phyloP scores from a whole-genome alignment of 2,888 invertebrate species.

The Tanytarsus gracilentus region DNA sequence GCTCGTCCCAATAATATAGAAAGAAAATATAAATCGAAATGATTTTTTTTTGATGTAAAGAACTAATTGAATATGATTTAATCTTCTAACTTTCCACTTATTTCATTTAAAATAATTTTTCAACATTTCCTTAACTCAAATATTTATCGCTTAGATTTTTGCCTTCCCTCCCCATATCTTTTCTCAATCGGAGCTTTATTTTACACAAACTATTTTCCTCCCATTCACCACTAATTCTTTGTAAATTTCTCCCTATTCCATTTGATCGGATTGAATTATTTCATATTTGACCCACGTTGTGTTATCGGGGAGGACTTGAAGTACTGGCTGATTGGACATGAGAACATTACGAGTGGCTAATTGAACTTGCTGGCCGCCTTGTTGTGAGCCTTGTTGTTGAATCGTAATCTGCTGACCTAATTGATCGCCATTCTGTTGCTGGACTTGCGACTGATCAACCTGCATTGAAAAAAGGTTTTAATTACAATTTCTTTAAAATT shows the following conservation, averaged over 20 bases:
- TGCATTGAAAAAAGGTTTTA: neutral
- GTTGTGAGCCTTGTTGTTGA: constrained; percentile 33
- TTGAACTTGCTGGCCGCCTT: constrained; percentile 31
- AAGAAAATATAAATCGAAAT: no score
- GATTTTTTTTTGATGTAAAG: no score
- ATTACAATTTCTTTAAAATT: neutral
- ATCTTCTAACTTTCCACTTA: no score
- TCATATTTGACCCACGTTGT: constrained; percentile 49
- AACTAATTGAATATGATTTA: no score
- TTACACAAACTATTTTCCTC: constrained; percentile 7
- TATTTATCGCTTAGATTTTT: no score
- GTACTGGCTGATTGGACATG: constrained; percentile 44
- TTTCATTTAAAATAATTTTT: no score
- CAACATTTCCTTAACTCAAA: no score
- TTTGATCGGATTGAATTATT: constrained; percentile 36
- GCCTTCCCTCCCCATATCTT: no score
- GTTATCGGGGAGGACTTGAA: constrained; percentile 40
- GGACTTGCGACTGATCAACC: constrained; percentile 28
- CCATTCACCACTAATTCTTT: constrained; percentile 7
- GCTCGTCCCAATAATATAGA: no score
- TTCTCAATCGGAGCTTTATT: no score
- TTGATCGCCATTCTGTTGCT: constrained; percentile 38
- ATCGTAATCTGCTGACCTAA: constrained; percentile 33
- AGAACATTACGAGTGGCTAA: constrained; percentile 42
- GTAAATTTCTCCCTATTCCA: constrained; percentile 24